Conservation (phyloP, 2,888 invertebrate genomes). For the Nomada flava region DNA sequence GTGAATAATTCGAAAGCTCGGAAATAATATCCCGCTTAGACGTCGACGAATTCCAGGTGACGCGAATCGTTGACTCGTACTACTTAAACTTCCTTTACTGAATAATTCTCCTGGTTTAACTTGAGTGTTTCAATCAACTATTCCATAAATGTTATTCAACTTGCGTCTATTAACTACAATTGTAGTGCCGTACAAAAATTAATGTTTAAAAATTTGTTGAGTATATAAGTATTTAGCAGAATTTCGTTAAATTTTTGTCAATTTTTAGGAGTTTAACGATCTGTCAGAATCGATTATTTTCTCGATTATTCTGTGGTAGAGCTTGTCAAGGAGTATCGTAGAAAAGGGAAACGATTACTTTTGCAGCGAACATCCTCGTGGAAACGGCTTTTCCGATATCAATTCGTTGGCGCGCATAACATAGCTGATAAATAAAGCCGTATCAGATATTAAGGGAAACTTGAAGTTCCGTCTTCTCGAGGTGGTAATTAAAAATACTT, state of each 20-base stretch:
- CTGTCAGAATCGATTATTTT: too few species aligned
- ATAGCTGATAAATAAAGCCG: not conserved
- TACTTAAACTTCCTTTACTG: not conserved
- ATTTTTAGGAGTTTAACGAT: too few species aligned
- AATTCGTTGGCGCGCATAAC: not conserved
- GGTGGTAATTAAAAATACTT: conserved; percentile 15
- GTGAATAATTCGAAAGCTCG: too few species aligned
- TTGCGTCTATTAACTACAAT: too few species aligned
- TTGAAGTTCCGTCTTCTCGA: not conserved
- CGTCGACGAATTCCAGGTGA: too few species aligned
- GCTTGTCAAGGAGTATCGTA: not conserved
- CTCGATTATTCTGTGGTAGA: conserved; percentile 10
- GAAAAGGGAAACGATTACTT: not conserved
- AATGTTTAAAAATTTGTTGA: too few species aligned
- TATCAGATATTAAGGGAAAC: not conserved
- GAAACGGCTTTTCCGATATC: conserved; percentile 26
- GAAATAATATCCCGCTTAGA: too few species aligned
- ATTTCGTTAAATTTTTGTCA: too few species aligned
- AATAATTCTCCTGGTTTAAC: not conserved
- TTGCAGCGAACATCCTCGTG: not conserved
- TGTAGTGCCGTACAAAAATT: too few species aligned
- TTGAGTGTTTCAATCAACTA: too few species aligned
- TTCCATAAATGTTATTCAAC: too few species aligned
- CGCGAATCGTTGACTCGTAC: not conserved
- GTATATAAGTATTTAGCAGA: too few species aligned